These are phyloP conservation scores for Stichodactyla mertensii DNA, from an alignment of 64 coral and sea anemone genomes.

Conservation along the genomic window DNA sequence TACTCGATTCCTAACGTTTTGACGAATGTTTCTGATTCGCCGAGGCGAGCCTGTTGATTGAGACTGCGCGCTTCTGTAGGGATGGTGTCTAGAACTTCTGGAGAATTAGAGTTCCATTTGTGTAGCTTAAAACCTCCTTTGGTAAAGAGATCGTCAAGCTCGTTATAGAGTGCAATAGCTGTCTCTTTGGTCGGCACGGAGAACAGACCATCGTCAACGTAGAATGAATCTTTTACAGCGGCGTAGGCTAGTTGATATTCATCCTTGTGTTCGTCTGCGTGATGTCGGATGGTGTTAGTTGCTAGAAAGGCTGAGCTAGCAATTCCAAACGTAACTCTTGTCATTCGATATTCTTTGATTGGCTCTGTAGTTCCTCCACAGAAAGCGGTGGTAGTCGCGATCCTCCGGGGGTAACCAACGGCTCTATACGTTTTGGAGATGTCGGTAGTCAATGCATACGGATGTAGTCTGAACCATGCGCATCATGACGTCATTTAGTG, in stretches of 20 bases:
- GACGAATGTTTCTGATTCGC: slow-evolving; percentile 11
- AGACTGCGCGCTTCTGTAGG: not conserved
- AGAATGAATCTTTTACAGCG: no score
- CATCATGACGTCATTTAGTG: slow-evolving; percentile 28
- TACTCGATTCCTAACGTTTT: slow-evolving; percentile 29
- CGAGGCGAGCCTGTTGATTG: not conserved
- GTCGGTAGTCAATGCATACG: slow-evolving; percentile 27
- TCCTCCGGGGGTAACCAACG: not conserved
- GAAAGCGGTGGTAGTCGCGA: slow-evolving; percentile 20
- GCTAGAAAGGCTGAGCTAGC: slow-evolving; percentile 20
- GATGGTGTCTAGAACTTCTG: no score
- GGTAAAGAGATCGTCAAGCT: no score
- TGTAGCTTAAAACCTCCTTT: no score
- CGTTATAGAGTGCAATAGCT: no score
- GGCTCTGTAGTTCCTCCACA: not conserved
- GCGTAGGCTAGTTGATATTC: no score
- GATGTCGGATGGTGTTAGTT: no score
- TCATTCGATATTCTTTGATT: slow-evolving; percentile 36
- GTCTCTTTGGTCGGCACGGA: no score
- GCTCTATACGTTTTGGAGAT: slow-evolving; percentile 43
- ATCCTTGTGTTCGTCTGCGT: no score
- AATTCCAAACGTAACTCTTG: slow-evolving; percentile 43
- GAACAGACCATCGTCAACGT: no score
- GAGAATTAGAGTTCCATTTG: no score
- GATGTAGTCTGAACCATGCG: slow-evolving; percentile 35